These are phyloP conservation scores for Abrostola tripartita DNA, from an alignment of 2,888 invertebrate species.

Conservation along the genomic window DNA sequence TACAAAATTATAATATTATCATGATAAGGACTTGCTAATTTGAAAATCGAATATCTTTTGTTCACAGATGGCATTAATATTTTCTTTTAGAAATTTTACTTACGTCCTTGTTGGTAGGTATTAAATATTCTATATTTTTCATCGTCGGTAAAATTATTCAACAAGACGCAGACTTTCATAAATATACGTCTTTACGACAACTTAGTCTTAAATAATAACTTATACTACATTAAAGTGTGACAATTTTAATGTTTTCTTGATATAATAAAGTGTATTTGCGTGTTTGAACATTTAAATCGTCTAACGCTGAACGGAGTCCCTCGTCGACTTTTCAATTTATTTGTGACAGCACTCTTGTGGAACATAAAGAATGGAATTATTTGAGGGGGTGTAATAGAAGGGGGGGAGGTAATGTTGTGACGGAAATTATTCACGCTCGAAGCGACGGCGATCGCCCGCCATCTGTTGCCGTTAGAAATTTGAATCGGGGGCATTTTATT, in stretches of 20 bases:
- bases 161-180: slow-evolving; percentile 6
- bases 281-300: slow-evolving; percentile 58
- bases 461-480: slow-evolving; percentile 76
- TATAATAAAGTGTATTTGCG: slow-evolving; percentile 61
- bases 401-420: slow-evolving; percentile 67
- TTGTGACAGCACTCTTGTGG: slow-evolving; percentile 64
- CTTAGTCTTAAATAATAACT: slow-evolving; percentile 23
- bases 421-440: slow-evolving; percentile 74
- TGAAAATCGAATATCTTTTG: slow-evolving; percentile 36
- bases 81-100: slow-evolving; percentile 20
- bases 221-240: slow-evolving; percentile 12
- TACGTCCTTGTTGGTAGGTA: slow-evolving; percentile 18
- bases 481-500: slow-evolving; percentile 75
- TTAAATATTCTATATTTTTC: slow-evolving; percentile 42
- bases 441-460: slow-evolving; percentile 68
- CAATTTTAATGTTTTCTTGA: slow-evolving; percentile 39
- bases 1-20: slow-evolving; percentile 11
- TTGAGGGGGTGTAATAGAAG: slow-evolving; percentile 51
- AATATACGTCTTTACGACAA: slow-evolving; percentile 21
- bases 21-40: slow-evolving; percentile 18
- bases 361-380: slow-evolving; percentile 68
- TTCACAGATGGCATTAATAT: slow-evolving; percentile 28
- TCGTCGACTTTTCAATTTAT: slow-evolving; percentile 68
- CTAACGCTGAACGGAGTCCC: slow-evolving; percentile 39
- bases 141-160: slow-evolving; percentile 24